These are phyloP conservation scores for Papilio polyxenes DNA, from an alignment of 1,140 invertebrate species.

Conservation along the genomic window DNA sequence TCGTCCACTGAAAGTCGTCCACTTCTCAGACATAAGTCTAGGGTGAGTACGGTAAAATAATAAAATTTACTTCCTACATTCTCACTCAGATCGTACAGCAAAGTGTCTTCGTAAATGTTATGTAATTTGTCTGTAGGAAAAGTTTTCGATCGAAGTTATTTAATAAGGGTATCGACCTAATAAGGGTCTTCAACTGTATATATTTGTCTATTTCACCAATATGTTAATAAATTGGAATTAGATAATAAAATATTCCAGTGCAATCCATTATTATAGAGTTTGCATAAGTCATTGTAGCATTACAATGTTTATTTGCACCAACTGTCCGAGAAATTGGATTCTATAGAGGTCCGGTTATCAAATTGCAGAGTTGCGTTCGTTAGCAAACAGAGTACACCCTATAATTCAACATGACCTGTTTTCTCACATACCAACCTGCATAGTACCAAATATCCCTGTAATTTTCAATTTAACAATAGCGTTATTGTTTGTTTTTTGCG, in stretches of 20 bases:
- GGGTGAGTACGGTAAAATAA: conserved; percentile 48
- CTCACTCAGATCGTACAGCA: not conserved
- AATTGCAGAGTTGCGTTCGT: not conserved
- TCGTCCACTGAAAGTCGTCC: conserved; percentile 70
- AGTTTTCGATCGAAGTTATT: too few species aligned
- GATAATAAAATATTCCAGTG: not conserved
- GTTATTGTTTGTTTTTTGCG: not conserved
- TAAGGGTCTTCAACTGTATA: not conserved
- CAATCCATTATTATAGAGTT: not conserved
- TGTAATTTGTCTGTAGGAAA: not conserved
- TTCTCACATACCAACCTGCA: not conserved
- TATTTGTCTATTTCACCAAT: not conserved
- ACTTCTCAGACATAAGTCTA: conserved; percentile 63
- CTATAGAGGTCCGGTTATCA: conserved; percentile 9
- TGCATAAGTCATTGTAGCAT: not conserved
- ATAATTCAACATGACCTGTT: not conserved
- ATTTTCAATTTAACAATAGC: not conserved
- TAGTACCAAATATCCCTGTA: not conserved
- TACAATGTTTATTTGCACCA: not conserved
- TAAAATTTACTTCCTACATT: not conserved
- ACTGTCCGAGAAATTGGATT: conserved; percentile 1
- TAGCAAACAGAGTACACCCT: not conserved
- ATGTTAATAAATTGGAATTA: not conserved
- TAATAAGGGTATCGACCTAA: too few species aligned
- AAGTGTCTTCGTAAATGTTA: not conserved